phyloP scores from a whole-genome alignment of 1,140 invertebrate genomes.

The Cydia amplana region DNA sequence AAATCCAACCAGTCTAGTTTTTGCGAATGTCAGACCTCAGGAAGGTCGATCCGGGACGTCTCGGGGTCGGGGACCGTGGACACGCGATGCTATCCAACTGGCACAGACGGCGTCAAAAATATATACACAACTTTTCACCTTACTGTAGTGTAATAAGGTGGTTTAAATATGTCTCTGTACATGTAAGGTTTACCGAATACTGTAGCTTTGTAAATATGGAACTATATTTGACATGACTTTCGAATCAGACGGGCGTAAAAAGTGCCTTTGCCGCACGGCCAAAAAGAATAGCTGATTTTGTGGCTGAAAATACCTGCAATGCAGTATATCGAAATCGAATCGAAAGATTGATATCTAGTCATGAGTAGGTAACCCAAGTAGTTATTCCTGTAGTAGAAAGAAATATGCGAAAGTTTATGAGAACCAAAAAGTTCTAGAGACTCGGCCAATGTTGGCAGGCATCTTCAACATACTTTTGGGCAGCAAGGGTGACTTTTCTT shows the following conservation, averaged over 20 bases:
- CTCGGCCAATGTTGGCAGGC: no score
- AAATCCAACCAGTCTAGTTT: not conserved
- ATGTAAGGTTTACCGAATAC: not conserved
- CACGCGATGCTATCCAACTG: constrained; percentile 20
- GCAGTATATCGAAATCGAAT: not conserved
- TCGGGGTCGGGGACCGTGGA: constrained; percentile 23
- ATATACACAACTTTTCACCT: not conserved
- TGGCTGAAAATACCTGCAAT: constrained; percentile 5
- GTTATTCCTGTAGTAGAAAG: no score
- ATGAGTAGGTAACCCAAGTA: no score
- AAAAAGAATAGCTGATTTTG: not conserved
- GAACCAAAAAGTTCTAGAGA: no score
- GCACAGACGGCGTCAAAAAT: not conserved
- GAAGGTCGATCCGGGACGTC: constrained; percentile 24
- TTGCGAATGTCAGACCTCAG: constrained; percentile 5
- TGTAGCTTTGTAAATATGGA: not conserved
- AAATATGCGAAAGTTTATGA: no score
- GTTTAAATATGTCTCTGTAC: not conserved
- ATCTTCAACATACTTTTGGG: no score
- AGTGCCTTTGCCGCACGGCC: not conserved
- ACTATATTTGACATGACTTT: constrained; percentile 7
- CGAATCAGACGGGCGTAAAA: not conserved
- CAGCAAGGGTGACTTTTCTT: no score
- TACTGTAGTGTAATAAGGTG: not conserved
- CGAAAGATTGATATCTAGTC: not conserved